Base-by-base conservation (phyloP, 2,888 invertebrate species). In the Rhorus exstirpatorius region DNA sequence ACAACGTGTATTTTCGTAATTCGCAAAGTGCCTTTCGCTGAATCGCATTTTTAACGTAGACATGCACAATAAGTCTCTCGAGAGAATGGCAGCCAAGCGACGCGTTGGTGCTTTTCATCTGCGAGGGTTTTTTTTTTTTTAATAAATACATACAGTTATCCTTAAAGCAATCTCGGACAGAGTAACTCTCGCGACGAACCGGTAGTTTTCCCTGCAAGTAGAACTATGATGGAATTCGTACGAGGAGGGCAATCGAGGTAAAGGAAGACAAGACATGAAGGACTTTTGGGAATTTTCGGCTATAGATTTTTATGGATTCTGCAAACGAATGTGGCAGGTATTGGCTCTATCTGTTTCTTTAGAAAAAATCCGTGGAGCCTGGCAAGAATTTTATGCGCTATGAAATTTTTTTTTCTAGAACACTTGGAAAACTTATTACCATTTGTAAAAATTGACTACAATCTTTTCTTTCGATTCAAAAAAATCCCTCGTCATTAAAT, bases 11-110 rank as follows among this genome's bases (percentile, higher is more conserved):
- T 81, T 77, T 74, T 74, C 74, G 74, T 70, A 81, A 78, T 81
- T 78, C 81, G 74, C 74, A 78, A 71, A 82, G 82, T 82, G 81
- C 60, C 75, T 82, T 65, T 49, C 41, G 24, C 58, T 49, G 75
- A 76, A 76, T 76, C 79, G 82, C 82, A 79, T 82, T 79, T 79
- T 82, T 75, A 82, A 74, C 55, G 55, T 70, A 55, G 70, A 70
- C 70, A 26, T 55, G 70, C 55, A 24, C 6, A 26, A 8, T 38
- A 38, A 38, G 21, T 68, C 21, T n/a, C 81, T 65, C 76, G 38
- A 26, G 77, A 72, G 77, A 71, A 72, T 72, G 24, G 46, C 41
- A 38, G 67, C 72, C 61, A 51, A 67, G 26, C 58, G 67, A 12
- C 61, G 46, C 19, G 53, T 14, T 55, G 58, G 67, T 46, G 60